phyloP scores from a whole-genome alignment of 2,797 vertebrate genomes.

The Falco biarmicus region DNA sequence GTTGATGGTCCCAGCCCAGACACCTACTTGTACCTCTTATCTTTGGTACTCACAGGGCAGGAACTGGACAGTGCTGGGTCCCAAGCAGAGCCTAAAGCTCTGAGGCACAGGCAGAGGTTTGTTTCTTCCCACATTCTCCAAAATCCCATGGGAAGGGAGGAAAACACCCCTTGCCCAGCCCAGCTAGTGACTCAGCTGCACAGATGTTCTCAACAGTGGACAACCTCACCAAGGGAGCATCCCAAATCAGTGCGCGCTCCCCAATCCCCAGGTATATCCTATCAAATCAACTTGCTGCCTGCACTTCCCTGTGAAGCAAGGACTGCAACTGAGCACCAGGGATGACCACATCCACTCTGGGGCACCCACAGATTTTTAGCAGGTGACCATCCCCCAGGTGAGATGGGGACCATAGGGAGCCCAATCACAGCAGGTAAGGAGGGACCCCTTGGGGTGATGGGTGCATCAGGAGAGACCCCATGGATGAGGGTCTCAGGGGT shows the following conservation, averaged over 20 bases:
- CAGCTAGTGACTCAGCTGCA: neutral
- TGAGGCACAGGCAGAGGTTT: neutral
- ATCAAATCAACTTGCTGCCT: neutral
- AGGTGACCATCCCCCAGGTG: accelerated
- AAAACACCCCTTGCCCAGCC: neutral
- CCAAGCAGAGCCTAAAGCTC: neutral
- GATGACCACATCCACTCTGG: neutral
- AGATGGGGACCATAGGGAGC: accelerated
- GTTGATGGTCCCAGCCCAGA: neutral
- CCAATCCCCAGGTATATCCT: accelerated
- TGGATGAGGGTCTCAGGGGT: accelerated
- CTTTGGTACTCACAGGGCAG: neutral
- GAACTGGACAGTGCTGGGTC: neutral
- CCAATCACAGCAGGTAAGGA: neutral
- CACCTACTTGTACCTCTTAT: neutral
- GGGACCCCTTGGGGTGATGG: accelerated
- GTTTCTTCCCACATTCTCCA: neutral
- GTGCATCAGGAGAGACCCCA: neutral
- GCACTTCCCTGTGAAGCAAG: neutral
- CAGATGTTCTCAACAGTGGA: neutral
- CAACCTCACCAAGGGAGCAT: neutral
- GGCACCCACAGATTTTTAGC: accelerated
- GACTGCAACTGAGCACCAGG: neutral
- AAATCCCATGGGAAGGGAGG: neutral
- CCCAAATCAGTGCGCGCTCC: neutral